Evolutionary conservation across 2,797 vertebrate species (phyloP), one percentile per base, ranked within the genome.

Genomic region (Channallabes apus): DNA sequence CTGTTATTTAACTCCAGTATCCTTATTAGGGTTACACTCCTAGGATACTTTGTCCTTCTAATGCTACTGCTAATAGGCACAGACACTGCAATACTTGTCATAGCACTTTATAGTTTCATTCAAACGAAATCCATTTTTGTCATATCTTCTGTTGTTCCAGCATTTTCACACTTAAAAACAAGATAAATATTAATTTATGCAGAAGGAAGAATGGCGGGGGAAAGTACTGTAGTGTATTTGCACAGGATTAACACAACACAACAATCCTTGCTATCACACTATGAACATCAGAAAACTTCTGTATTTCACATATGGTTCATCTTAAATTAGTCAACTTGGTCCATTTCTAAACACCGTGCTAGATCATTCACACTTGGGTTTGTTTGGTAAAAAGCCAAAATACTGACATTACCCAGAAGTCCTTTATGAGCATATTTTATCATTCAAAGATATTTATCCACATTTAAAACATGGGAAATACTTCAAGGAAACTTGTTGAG

Each of bases 271-370:
- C 11, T 79, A 62, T 78, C 32, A 78, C n/a, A 82, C 86, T 91
- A 89, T 85, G 12, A 89, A 86, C 77, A 69, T 89, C 61, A 73
- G 80, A 79, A 90, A 89, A 82, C 59, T 58, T 59, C 82, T 89
- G 85, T 80, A 18, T 86, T 84, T 88, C 83, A 77, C 92, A 91
- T 93, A 89, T 92, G 92, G 91, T 91, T 92, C 67, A 78, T 90
- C 91, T 93, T 91, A 92, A 93, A 91, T 86, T 82, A 89, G 84
- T 85, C 32, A 35, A 88, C 62, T 59, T 81, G 88, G 89, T 91
- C 89, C 87, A 92, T 89, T 90, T 87, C 88, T 89, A 84, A 82
- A 91, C 92, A 90, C 88, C 89, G 82, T 92, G 89, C 90, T 91
- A 90, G 76, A 88, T 89, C 9, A 64, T 92, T 92, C 89, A 89